These are phyloP conservation scores for Germaria angustata DNA, from an alignment of 2,888 invertebrate genomes.

Conservation along the genomic window DNA sequence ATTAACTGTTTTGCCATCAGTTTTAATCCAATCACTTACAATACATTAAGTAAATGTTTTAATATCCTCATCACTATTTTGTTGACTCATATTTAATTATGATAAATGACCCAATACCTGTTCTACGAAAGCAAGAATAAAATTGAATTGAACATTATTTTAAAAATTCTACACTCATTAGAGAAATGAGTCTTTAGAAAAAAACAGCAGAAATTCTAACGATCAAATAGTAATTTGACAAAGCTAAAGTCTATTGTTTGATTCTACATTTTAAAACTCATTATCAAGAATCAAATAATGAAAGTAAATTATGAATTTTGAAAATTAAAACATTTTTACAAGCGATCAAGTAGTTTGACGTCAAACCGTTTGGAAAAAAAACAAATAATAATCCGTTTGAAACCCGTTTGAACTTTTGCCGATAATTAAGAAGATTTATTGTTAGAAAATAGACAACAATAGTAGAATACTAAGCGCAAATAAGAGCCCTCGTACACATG, in stretches of 20 bases:
- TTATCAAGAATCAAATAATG: slow-evolving; percentile 23
- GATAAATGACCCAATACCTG: neutral
- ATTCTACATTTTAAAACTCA: slow-evolving; percentile 13
- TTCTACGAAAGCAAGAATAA: neutral
- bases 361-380: slow-evolving; percentile 46
- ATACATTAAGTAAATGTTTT: no score
- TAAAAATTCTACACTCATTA: slow-evolving; percentile 4
- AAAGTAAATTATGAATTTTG: slow-evolving; percentile 21
- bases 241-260: slow-evolving; percentile 30
- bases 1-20: no score
- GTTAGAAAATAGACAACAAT: slow-evolving; percentile 32
- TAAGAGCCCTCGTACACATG: slow-evolving; percentile 19
- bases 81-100: neutral
- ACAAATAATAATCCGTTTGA: slow-evolving; percentile 34
- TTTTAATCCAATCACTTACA: no score
- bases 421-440: slow-evolving; percentile 43
- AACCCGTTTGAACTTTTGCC: slow-evolving; percentile 64
- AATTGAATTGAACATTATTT: slow-evolving; percentile 4
- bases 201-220: slow-evolving; percentile 4
- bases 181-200: neutral
- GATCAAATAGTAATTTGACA: neutral
- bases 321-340: slow-evolving; percentile 37
- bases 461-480: neutral
- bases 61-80: neutral
- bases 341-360: slow-evolving; percentile 51